Percentiles rank a stretch among this genome's conserved stretches.
Conservation (phyloP, 2,113 vertebrate species). For the Anser brachyrhynchus region DNA sequence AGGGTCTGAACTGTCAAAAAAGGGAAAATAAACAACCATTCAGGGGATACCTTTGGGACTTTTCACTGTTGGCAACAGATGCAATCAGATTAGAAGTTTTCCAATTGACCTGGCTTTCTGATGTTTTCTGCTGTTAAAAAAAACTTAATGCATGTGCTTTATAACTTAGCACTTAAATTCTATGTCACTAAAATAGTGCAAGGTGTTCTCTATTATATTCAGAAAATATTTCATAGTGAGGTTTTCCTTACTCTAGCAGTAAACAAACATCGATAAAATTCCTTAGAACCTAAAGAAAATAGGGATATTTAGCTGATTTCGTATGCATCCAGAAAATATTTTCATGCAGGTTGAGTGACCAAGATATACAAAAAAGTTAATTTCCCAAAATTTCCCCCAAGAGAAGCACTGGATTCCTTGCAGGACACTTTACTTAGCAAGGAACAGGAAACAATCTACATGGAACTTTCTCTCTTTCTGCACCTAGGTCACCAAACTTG, state of each 20-base stretch:
- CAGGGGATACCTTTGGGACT: not conserved
- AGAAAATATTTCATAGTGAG: not conserved
- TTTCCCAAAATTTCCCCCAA: not conserved
- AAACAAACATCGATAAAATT: not conserved
- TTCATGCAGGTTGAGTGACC: not conserved
- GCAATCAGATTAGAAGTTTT: not conserved
- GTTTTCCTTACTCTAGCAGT: not conserved
- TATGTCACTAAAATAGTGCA: not conserved
- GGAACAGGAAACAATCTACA: not conserved
- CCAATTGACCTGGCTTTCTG: not conserved
- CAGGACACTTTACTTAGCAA: not conserved
- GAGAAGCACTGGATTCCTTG: not conserved
- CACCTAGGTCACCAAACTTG: not conserved
- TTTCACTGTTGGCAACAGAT: not conserved
- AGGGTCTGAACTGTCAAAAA: constrained; percentile 89
- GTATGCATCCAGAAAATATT: not conserved
- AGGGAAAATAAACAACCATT: constrained; percentile 21
- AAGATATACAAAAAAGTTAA: not conserved
- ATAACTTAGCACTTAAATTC: not conserved
- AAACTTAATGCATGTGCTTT: not conserved
- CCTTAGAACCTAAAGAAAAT: not conserved
- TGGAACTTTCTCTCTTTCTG: not conserved
- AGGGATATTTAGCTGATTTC: not conserved
- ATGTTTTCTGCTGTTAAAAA: not conserved
- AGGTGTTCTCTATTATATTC: not conserved